A percentile compares a stretch with the other conserved stretches of the same genome.
phyloP scores from a whole-genome alignment of 2,113 vertebrate species.

The Sceloporus tristichus region DNA sequence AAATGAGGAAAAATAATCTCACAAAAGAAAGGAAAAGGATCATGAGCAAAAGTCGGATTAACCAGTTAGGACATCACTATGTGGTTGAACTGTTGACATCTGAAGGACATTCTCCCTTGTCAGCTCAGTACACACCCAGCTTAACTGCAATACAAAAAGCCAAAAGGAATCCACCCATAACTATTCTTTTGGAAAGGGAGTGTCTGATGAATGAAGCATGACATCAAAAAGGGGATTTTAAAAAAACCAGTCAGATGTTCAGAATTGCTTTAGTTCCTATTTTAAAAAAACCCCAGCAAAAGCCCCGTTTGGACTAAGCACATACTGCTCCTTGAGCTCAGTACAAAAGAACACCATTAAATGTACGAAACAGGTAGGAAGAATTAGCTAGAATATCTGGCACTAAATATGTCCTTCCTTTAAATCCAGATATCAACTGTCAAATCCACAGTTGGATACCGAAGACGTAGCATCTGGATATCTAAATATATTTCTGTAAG shows the following conservation, averaged over 20 bases:
- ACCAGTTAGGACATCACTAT: background rate
- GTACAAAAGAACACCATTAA: background rate
- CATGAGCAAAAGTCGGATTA: background rate
- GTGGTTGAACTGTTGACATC: background rate
- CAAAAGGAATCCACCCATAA: background rate
- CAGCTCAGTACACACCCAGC: background rate
- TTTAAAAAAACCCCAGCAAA: background rate
- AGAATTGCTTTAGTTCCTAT: background rate
- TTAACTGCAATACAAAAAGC: background rate
- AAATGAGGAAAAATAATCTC: background rate
- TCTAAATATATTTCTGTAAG: background rate
- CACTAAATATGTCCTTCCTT: background rate
- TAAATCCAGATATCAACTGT: background rate
- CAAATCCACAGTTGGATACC: background rate
- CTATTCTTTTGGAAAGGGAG: constrained; percentile 18
- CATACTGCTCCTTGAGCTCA: background rate
- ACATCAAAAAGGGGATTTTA: background rate
- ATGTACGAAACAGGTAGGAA: accelerated
- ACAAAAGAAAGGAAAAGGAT: background rate
- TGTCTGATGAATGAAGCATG: background rate
- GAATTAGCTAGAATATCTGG: background rate
- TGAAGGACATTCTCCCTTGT: background rate
- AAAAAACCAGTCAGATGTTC: background rate
- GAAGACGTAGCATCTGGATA: background rate
- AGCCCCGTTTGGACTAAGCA: background rate